phyloP scores from a whole-genome alignment of 2,888 invertebrate genomes.

The Lasioglossum oenotherae region DNA sequence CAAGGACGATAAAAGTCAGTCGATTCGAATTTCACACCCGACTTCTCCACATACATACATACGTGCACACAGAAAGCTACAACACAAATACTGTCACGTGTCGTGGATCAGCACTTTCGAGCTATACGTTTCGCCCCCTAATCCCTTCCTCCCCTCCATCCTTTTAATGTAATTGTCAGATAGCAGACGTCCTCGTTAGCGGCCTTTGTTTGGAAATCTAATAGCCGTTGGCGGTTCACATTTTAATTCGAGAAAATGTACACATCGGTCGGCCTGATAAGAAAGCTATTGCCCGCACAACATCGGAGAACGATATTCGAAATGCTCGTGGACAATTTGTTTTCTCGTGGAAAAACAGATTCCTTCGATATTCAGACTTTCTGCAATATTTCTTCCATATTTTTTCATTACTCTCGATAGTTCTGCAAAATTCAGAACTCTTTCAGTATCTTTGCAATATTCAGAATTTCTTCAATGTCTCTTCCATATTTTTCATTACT shows the following conservation, averaged over 20 bases:
- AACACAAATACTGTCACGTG: conserved; percentile 29
- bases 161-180: conserved; percentile 39
- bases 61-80: neutral
- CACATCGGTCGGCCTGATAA: neutral
- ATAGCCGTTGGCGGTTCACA: neutral
- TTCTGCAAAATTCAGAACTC: no score
- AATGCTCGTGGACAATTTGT: neutral
- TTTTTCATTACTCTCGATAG: neutral
- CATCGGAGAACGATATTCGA: neutral
- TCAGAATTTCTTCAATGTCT: neutral
- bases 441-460: neutral
- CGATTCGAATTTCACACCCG: conserved; percentile 32
- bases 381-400: neutral
- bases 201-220: conserved; percentile 25
- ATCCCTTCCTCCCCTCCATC: neutral
- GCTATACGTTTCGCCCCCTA: neutral
- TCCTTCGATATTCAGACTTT: neutral
- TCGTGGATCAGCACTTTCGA: conserved; percentile 34
- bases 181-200: conserved; percentile 28
- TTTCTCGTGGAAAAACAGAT: neutral
- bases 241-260: neutral
- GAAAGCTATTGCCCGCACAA: neutral
- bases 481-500: neutral
- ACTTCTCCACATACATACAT: neutral
- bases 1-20: conserved; percentile 23